These are phyloP conservation scores for Drosophila mulleri DNA, from an alignment of 2,888 invertebrate genomes.

Conservation along the genomic window DNA sequence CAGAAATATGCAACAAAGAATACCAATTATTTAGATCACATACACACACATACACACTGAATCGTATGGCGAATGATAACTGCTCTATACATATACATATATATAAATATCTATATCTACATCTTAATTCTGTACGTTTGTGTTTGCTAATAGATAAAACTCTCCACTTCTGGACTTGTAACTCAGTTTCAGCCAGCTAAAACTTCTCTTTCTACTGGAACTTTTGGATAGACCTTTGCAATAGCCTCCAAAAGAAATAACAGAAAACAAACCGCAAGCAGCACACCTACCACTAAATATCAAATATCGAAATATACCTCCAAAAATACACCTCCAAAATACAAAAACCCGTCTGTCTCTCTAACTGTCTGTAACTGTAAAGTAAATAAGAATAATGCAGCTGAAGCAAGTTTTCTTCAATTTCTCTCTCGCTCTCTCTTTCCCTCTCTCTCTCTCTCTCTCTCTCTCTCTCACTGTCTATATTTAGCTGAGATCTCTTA, in stretches of 20 bases:
- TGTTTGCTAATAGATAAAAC: constrained; percentile 71
- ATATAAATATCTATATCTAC: not conserved
- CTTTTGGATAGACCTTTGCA: constrained; percentile 64
- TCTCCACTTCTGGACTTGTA: constrained; percentile 53
- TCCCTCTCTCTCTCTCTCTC: not conserved
- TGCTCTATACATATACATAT: constrained; percentile 8
- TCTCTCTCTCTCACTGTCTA: constrained; percentile 1
- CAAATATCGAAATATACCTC: not conserved
- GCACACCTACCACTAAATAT: constrained; percentile 28
- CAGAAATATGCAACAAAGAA: constrained; percentile 50
- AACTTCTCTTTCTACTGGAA: constrained; percentile 55
- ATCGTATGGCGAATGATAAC: constrained; percentile 62
- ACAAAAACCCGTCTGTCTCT: constrained; percentile 29
- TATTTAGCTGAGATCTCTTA: constrained; percentile 39
- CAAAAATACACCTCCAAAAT: constrained; percentile 29
- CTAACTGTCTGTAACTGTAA: constrained; percentile 43
- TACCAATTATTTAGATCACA: constrained; percentile 78
- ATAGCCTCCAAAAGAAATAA: constrained; percentile 37
- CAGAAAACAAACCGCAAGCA: constrained; percentile 30
- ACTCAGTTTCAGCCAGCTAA: constrained; percentile 65
- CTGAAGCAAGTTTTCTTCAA: constrained; percentile 39
- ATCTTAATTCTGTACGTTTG: constrained; percentile 57
- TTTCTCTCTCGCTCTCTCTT: constrained; percentile 6
- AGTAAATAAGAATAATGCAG: constrained; percentile 42
- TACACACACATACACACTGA: constrained; percentile 26